phyloP scores from a whole-genome alignment of 2,113 vertebrate genomes.

The Cyanocitta stelleri region DNA sequence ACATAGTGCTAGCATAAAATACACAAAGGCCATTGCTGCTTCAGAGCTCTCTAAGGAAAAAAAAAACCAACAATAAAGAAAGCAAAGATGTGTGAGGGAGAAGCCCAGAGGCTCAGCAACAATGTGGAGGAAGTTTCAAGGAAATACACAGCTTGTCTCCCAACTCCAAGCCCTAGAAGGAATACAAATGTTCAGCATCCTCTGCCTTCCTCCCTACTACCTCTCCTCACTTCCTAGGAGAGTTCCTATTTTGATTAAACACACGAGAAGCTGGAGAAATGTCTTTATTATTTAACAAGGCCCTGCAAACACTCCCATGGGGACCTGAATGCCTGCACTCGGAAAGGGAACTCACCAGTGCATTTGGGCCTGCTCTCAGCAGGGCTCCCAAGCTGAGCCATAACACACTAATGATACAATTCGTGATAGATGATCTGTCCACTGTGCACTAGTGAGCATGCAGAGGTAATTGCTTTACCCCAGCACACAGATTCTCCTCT shows the following conservation, averaged over 20 bases:
- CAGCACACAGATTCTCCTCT: neutral
- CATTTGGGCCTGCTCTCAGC: neutral
- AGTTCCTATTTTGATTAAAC: neutral
- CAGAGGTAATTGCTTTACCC: conserved; percentile 30
- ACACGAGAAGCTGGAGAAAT: neutral
- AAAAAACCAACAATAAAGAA: neutral
- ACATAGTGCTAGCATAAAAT: neutral
- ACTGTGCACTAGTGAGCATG: neutral
- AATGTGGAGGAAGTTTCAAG: neutral
- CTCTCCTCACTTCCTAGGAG: neutral
- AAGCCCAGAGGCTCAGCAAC: neutral
- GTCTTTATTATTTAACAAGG: neutral
- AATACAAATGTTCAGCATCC: neutral
- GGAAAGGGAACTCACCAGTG: neutral
- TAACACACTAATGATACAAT: neutral
- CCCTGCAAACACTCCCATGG: neutral
- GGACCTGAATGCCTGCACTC: neutral
- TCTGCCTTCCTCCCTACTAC: neutral
- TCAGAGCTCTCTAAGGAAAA: neutral
- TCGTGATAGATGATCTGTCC: neutral
- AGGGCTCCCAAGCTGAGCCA: neutral
- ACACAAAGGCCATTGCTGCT: neutral
- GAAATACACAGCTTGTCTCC: neutral
- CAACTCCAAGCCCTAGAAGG: neutral
- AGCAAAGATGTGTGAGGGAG: neutral